Conservation (phyloP, 2,113 vertebrate genomes). For the Eudyptes chrysolophus region DNA sequence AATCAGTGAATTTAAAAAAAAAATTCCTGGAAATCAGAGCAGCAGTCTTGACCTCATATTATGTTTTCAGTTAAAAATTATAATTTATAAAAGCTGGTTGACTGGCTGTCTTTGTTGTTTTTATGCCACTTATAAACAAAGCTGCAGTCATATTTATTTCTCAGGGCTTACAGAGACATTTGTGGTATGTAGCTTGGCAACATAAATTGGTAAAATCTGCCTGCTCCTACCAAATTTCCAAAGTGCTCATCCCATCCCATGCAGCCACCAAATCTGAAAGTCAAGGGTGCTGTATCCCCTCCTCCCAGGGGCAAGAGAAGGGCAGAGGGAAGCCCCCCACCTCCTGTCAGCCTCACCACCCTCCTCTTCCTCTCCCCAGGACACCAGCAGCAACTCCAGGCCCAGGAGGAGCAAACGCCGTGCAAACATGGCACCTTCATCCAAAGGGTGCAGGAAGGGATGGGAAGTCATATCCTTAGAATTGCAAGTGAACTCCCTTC, state of each 20-base stretch:
- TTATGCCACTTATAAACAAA: conserved; percentile 57
- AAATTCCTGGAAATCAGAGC: conserved; percentile 44
- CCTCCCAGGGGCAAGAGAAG: neutral
- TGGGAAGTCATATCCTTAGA: neutral
- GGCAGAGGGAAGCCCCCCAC: neutral
- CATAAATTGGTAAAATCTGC: neutral
- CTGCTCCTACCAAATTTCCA: neutral
- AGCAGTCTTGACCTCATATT: conserved; percentile 37
- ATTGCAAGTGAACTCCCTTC: neutral
- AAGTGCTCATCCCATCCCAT: neutral
- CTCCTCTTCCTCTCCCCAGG: neutral
- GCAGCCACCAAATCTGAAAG: neutral
- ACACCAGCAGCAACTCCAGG: neutral
- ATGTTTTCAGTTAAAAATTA: conserved; percentile 36
- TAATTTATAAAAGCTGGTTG: conserved; percentile 55
- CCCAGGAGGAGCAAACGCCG: neutral
- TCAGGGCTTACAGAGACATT: conserved; percentile 35
- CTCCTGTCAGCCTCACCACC: neutral
- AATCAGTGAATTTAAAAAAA: neutral
- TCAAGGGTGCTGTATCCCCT: neutral
- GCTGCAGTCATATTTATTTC: conserved; percentile 48
- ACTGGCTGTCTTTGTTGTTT: conserved; percentile 39
- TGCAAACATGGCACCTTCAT: neutral
- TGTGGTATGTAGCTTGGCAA: conserved; percentile 46
- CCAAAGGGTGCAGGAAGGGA: neutral